phyloP scores from a whole-genome alignment of 2,113 vertebrate genomes.

The Amphiprion percula region DNA sequence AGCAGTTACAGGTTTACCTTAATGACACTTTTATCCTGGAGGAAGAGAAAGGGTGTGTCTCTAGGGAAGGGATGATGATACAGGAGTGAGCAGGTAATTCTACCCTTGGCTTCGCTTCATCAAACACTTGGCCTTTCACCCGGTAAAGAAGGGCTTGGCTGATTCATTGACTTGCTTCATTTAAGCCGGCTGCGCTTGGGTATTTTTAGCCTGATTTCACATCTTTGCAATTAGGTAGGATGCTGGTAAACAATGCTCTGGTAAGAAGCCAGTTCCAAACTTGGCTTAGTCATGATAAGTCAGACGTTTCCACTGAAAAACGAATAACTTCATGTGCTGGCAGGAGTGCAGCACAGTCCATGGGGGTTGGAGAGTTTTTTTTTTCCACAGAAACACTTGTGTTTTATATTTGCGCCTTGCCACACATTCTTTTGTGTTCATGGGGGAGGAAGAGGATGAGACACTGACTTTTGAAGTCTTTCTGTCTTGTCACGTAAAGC shows the following conservation, averaged over 20 bases:
- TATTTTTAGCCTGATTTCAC: slow-evolving; percentile 68
- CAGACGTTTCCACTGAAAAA: slow-evolving; percentile 70
- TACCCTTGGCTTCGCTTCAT: not conserved
- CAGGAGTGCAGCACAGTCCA: slow-evolving; percentile 64
- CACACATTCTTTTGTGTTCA: slow-evolving; percentile 82
- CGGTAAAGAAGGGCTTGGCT: slow-evolving; percentile 17
- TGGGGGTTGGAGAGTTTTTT: slow-evolving; percentile 65
- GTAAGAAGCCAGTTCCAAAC: slow-evolving; percentile 57
- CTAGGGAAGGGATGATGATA: slow-evolving; percentile 18
- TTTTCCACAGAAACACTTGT: slow-evolving; percentile 78
- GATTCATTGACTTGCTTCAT: slow-evolving; percentile 10
- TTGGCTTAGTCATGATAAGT: slow-evolving; percentile 60
- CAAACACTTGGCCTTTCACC: slow-evolving; percentile 41
- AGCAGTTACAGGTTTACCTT: slow-evolving; percentile 6
- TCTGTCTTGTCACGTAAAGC: slow-evolving; percentile 69
- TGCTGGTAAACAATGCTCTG: slow-evolving; percentile 75
- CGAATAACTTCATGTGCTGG: slow-evolving; percentile 65
- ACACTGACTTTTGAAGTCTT: slow-evolving; percentile 66
- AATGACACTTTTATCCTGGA: slow-evolving; percentile 10
- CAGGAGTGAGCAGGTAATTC: slow-evolving; percentile 29
- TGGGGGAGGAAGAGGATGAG: slow-evolving; percentile 71
- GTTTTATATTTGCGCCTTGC: slow-evolving; percentile 85
- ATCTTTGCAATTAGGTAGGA: slow-evolving; percentile 33
- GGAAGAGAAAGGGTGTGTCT: slow-evolving; percentile 6
- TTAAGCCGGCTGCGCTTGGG: slow-evolving; percentile 6